phyloP scores from a whole-genome alignment of 2,113 vertebrate genomes.

The Ochotona curzoniae region DNA sequence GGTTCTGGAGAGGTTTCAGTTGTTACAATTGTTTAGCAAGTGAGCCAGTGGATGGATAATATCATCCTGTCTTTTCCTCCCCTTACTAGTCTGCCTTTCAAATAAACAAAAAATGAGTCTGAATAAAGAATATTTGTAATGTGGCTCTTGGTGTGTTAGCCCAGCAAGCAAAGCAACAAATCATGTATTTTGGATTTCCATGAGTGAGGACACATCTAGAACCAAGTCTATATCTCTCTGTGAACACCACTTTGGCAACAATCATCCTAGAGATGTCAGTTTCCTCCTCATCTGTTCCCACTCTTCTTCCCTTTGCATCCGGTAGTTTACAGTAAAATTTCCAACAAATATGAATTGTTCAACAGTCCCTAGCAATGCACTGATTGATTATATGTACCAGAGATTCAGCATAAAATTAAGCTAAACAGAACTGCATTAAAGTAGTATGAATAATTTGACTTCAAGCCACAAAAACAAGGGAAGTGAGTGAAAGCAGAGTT shows the following conservation, averaged over 20 bases:
- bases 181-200: conserved; percentile 5
- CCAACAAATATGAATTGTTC: conserved; percentile 56
- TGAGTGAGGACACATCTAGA: conserved; percentile 26
- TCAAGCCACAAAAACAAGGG: conserved; percentile 69
- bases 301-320: conserved; percentile 21
- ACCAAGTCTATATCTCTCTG: not conserved
- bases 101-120: too few species aligned
- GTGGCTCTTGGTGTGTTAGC: not conserved
- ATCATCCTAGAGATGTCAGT: not conserved
- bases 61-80: too few species aligned
- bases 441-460: conserved; percentile 70
- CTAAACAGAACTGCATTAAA: conserved; percentile 74
- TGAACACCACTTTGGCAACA: not conserved
- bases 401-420: conserved; percentile 78
- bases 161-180: not conserved
- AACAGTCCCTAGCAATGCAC: conserved; percentile 48
- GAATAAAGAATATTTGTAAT: too few species aligned
- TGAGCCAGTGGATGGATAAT: too few species aligned
- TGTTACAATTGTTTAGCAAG: too few species aligned
- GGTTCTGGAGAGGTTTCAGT: too few species aligned
- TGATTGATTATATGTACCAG: conserved; percentile 80
- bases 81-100: too few species aligned
- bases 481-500: conserved; percentile 73
- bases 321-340: conserved; percentile 61
- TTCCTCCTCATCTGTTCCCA: conserved; percentile 34